Evolutionary conservation across 2,797 vertebrate species (phyloP), one percentile per base, ranked within the genome.

Genomic region (Psittacula derbiana): DNA sequence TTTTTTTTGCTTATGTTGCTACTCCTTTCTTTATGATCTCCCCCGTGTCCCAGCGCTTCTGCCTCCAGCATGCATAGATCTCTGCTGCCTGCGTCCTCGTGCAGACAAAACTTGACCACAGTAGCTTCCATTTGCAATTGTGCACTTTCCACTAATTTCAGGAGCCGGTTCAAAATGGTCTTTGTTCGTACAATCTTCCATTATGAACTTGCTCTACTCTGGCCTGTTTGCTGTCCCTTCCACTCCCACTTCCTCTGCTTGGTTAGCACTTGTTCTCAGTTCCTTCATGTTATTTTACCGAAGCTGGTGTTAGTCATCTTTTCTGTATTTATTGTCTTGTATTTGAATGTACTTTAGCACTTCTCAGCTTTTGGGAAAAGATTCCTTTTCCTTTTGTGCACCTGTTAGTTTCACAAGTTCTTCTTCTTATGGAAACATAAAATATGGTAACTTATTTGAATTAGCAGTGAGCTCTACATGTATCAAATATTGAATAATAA

Each of bases 401-500:
- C 30, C 19, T 55, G 57, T 76, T 53, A n/a, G n/a, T 90, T 93
- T 78, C 24, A 33, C 31, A 46, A 43, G 18, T 84, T 92, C 1
- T 64, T 31, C 33, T 67, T 73, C 66, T 84, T 73, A 46, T 27
- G 11, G 49, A 61, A 70, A 44, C 5, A 2, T 49, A 53, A 78
- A 52, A n/a, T 74, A 43, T 8, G 17, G 3, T 90, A 60, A 25
- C 5, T 69, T 53, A 14, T 3, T 74, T 76, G 52, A 87, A 85
- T 81, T 91, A 76, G 7, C 19, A 58, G 3, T 21, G 18, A 89
- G 5, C 38, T 76, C 17, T 50, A 6, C 11, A 3, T 81, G 6
- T 72, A 28, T 78, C 52, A 71, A 86, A 64, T 70, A 64, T 16
- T 71, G 64, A 95, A 78, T 96, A 90, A 25, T 95, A 90, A 25